Base-by-base conservation (phyloP, 2,113 vertebrate genomes). In the Tachysurus fulvidraco region DNA sequence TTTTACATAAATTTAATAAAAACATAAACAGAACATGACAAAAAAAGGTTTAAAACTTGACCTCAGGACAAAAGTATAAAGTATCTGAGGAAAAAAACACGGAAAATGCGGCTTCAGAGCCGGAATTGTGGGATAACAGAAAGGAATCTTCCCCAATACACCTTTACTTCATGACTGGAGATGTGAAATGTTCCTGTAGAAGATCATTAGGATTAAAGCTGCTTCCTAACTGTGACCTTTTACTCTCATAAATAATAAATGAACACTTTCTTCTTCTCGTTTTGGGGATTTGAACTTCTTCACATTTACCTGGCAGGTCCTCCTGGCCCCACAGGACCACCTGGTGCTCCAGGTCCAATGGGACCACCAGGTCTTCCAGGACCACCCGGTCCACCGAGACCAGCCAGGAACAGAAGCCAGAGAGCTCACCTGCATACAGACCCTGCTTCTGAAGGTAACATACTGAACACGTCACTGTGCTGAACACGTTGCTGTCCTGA, bases 331-430 rank as follows among this genome's bases (percentile, higher is more conserved):
- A 94, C 91, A 59, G 96, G 96, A 23, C 94, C 96, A 4, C 93
- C 94, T 11, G 95, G 95, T 23, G 84, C 87, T 3, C 90, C 90
- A 1, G 96, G 96, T 7, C 93, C 91, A 0, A 93, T 94, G 11
- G 97, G 96, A 0, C 94, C 96, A 4, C 92, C 93, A 1, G 95
- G 95, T 0, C 93, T 93, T 0, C 92, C 93, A 0, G 95, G 95
- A 0, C 94, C 94, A 44, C 89, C 91, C 1, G 94, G 95, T 0
- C 95, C 95, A 76, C 92, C 93, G 5, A 94, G 95, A 0, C 93
- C 95, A 4, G 90, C 94, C 30, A 94, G 93, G 1, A 96, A 92
- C 86, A 95, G 93, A 17, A 96, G 94, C 91, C 92, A 93, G 81
- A 95, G 94, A 91, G 90, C 91, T 0, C 89, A 95, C 87, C 89